phyloP scores from a whole-genome alignment of 2,888 invertebrate genomes.

The Boloria selene region DNA sequence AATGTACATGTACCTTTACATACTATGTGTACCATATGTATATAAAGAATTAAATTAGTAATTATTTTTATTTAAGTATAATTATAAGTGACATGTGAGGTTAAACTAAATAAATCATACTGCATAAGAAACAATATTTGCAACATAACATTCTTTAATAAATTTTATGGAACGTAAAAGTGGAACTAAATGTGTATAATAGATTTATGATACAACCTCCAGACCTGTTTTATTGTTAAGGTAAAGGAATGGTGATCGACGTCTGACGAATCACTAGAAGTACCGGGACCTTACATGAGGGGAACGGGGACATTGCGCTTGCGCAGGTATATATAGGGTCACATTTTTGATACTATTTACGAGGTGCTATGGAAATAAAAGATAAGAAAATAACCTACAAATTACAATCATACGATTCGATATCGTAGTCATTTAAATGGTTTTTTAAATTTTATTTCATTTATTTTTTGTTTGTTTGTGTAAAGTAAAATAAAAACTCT shows the following conservation, averaged over 20 bases:
- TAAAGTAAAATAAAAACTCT: no score
- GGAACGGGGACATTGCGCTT: conserved; percentile 39
- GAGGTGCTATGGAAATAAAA: neutral
- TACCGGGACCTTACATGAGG: conserved; percentile 52
- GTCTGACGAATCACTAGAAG: conserved; percentile 66
- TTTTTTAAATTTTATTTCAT: no score
- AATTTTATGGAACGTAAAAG: conserved; percentile 1
- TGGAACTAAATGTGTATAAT: conserved; percentile 7
- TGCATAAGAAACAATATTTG: neutral
- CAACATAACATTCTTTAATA: neutral
- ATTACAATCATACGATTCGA: neutral
- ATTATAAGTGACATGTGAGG: no score
- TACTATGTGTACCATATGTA: no score
- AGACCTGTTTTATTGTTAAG: conserved; percentile 41
- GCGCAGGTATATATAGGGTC: conserved; percentile 15
- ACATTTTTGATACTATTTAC: neutral
- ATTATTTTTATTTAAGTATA: no score
- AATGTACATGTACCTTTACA: no score
- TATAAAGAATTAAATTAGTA: no score
- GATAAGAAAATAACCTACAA: no score
- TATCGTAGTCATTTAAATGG: no score
- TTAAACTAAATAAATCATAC: neutral
- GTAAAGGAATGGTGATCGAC: conserved; percentile 71
- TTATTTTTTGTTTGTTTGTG: no score
- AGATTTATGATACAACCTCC: conserved; percentile 16